These are phyloP conservation scores for Alligator mississippiensis DNA, from an alignment of 2,113 vertebrate species.

Conservation along the genomic window DNA sequence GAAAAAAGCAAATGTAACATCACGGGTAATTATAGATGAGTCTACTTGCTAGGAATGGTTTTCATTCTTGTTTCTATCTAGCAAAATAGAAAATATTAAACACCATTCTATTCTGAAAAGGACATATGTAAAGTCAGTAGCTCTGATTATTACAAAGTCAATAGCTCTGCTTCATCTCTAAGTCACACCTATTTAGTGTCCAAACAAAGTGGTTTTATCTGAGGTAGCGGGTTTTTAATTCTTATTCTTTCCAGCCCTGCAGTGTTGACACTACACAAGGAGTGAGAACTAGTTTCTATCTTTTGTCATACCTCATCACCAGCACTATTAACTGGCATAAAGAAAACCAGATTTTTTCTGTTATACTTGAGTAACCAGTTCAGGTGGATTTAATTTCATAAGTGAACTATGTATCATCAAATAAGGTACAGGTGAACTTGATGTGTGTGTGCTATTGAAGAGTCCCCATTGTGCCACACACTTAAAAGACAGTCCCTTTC, in stretches of 20 bases:
- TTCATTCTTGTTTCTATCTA: too few species aligned
- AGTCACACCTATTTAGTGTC: neutral
- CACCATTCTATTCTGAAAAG: too few species aligned
- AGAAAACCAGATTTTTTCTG: neutral
- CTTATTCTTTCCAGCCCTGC: too few species aligned
- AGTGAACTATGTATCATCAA: neutral
- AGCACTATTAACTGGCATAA: neutral
- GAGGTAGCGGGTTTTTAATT: neutral
- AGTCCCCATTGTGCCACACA: neutral
- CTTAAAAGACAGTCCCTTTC: neutral
- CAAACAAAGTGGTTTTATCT: neutral
- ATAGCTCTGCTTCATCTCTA: neutral
- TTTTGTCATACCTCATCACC: neutral
- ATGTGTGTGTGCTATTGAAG: neutral
- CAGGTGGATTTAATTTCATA: too few species aligned
- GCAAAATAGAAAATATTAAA: too few species aligned
- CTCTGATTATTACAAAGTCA: neutral
- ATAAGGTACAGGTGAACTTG: neutral
- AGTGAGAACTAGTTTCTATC: too few species aligned
- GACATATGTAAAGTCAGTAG: too few species aligned
- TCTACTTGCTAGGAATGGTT: too few species aligned
- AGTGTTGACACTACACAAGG: too few species aligned
- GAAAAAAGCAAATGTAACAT: neutral
- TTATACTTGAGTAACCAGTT: neutral
- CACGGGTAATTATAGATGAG: too few species aligned